Evolutionary conservation across 2,888 invertebrate species (phyloP), one percentile per base, ranked within the genome.

Genomic region (Podabrus alpinus): DNA sequence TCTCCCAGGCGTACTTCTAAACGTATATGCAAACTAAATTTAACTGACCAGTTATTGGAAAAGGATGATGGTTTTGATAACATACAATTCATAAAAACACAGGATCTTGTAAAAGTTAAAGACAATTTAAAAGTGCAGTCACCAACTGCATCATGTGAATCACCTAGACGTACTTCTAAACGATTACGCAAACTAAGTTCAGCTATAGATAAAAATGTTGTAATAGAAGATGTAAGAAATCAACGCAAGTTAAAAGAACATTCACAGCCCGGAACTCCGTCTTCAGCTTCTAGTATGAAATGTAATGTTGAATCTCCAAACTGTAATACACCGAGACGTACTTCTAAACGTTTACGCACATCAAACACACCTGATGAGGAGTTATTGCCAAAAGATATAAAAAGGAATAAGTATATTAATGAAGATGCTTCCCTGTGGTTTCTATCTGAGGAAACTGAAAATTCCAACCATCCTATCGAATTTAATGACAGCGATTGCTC

Each of bases 381-480:
- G 3, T 69, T 75, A 16, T 29, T 64, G 11, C 66, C 69, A n/a
- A 75, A 78, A 59, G 78, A 77, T 71, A 21, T 74, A 59, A 80
- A 77, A 21, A 81, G 80, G 71, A 83, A 82, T 73, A 80, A 81
- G 69, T 83, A 82, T 70, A 72, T 85, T 11, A 76, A 78, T 7
- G 82, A 84, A 70, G 83, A 84, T 81, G 71, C 84, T 45, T 82
- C 82, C 9, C 77, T 85, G 16, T 80, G 81, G 29, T 84, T 85
- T 78, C 79, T 80, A 66, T 77, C 80, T 29, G 80, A 79, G 15
- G 67, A 66, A 9, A 24, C 61, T 69, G 67, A 72, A 16, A 15
- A 71, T 19, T n/a, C 15, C 15, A 66, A 25, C 4, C 3, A 13
- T 15, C 21, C 13, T 4, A 60, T 13, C 11, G 29, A 71, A 62